Conservation (phyloP, 2,797 vertebrate species). For the Xiphorhynchus erythropygius region DNA sequence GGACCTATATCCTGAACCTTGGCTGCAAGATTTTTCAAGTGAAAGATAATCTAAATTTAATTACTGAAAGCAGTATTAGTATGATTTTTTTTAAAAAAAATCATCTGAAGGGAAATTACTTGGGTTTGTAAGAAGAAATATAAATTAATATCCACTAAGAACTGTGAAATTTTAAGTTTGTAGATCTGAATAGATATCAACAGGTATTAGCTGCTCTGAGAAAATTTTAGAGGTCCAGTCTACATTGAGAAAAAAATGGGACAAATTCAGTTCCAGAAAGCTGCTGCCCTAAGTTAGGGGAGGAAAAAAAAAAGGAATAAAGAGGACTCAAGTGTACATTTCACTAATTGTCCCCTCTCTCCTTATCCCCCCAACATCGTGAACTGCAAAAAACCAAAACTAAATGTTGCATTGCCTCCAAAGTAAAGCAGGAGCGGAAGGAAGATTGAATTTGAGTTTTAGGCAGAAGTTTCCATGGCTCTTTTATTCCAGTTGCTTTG, state of each 20-base stretch:
- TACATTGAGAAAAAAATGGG: neutral
- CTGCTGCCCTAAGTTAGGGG: fast-evolving
- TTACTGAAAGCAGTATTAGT: neutral
- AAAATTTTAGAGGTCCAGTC: neutral
- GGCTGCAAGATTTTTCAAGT: neutral
- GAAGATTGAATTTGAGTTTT: neutral
- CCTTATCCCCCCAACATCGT: fast-evolving
- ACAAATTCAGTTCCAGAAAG: neutral
- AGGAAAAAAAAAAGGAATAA: neutral
- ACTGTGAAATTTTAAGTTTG: neutral
- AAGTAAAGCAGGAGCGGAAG: neutral
- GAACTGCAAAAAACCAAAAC: neutral
- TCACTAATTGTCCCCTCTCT: neutral
- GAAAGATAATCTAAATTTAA: neutral
- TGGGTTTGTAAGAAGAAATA: neutral
- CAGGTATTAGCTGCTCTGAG: neutral
- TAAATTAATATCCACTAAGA: neutral
- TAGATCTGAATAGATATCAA: neutral
- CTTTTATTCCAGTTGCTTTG: neutral
- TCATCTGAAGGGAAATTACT: neutral
- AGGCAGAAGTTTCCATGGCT: neutral
- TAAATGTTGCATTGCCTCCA: neutral
- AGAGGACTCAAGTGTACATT: neutral
- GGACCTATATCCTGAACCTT: neutral
- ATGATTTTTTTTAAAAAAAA: neutral